Evolutionary conservation across 2,113 vertebrate genomes (phyloP).

Genomic region (Takifugu flavidus): DNA sequence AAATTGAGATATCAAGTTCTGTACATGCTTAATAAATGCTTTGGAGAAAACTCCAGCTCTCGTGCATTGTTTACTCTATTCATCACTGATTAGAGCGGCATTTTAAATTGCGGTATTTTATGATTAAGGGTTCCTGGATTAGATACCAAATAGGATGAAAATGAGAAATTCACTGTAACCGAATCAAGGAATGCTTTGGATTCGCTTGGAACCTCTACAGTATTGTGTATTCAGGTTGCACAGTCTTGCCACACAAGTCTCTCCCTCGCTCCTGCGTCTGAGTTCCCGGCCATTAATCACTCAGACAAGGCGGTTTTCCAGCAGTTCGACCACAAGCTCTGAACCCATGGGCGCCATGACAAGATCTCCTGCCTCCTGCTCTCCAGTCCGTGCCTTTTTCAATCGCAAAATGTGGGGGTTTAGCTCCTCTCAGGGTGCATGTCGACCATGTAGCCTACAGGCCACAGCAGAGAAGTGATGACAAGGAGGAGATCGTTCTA

Average conservation of each 20-base stretch:
- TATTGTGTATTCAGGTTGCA: conserved; percentile 70
- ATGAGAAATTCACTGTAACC: conserved; percentile 39
- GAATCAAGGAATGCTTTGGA: conserved; percentile 54
- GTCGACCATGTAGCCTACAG: conserved; percentile 41
- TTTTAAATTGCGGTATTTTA: conserved; percentile 34
- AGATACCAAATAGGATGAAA: conserved; percentile 38
- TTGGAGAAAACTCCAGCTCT: conserved; percentile 49
- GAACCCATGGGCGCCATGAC: conserved; percentile 72
- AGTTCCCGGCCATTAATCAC: conserved; percentile 70
- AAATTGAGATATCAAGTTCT: conserved; percentile 49
- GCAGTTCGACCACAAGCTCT: conserved; percentile 67
- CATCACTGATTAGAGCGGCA: conserved; percentile 41
- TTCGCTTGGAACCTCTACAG: conserved; percentile 53
- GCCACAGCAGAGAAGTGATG: conserved; percentile 35
- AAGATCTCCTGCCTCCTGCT: conserved; percentile 64
- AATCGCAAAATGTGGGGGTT: conserved; percentile 58
- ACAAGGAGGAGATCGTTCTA: conserved; percentile 5
- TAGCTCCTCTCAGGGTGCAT: conserved; percentile 58
- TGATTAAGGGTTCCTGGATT: conserved; percentile 50
- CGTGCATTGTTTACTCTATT: conserved; percentile 49
- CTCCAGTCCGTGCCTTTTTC: conserved; percentile 50
- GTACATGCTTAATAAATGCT: conserved; percentile 64
- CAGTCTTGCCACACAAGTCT: conserved; percentile 56
- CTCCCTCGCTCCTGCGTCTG: conserved; percentile 59
- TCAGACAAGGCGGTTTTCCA: conserved; percentile 70